Base-by-base conservation (phyloP, 2,888 invertebrate genomes). In the Nematopogon swammerdamellus region DNA sequence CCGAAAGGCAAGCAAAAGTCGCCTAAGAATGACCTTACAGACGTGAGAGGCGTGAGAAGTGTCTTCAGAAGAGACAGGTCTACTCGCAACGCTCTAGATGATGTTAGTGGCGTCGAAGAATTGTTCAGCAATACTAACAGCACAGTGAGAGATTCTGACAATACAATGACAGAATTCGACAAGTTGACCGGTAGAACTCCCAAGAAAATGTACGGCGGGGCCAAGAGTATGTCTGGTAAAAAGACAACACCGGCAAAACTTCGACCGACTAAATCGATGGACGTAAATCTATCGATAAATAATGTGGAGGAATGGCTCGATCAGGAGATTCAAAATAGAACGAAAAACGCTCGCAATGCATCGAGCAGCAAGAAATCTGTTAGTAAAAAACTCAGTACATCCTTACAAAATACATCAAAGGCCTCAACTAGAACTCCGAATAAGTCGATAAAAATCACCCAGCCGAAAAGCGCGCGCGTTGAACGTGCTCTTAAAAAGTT, bases 71-170 rank as follows among this genome's bases (percentile, higher is more conserved):
- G 52, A 11, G 64, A 53, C n/a, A 64, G 65, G 19, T 68, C 69
- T 0, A 53, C 48, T 2, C 51, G 53, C 3, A 58, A 59, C 20
- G 59, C 60, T 16, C 54, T 57, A 10, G 56, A 58, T 36, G 64
- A 75, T 51, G 55, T 76, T 14, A 75, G 74, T 51, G 77, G 76
- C 0, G 60, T 79, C 0, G 70, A 70, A 36, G 67, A 68, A 50
- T 50, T 79, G 2, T 70, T 70, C 50, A 57, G 68, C 36, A 62
- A 62, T 36, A 61, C 67, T 2, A 52, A 47, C 42, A 51, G 48
- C 0, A 62, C 64, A 0, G 49, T 49, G 2, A 51, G 44, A 6
- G 57, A 58, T 16, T 10, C 14, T 3, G 53, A 63, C 0, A 47
- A 49, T 8, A 25, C 53, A 0, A 69, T 72, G 10, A 58, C 45